Conservation (phyloP, 2,888 invertebrate genomes). For the Ennomos fuscantarius region DNA sequence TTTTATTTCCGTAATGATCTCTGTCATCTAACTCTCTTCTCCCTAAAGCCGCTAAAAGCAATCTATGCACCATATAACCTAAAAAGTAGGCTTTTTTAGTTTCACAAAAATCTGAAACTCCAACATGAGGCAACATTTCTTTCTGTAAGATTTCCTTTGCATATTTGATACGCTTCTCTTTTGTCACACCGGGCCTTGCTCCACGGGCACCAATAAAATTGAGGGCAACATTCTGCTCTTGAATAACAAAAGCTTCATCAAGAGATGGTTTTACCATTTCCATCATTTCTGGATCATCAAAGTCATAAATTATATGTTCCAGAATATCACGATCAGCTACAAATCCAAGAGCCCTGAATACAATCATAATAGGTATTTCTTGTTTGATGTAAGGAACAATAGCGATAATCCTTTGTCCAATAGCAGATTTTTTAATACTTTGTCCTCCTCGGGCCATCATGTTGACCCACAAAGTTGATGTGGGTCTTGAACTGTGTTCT, state of each 20-base stretch:
- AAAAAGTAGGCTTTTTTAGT: slow-evolving; percentile 99
- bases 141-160: slow-evolving; percentile 99
- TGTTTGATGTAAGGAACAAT: slow-evolving; percentile 99
- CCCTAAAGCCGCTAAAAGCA: slow-evolving; percentile 96
- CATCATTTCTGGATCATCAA: slow-evolving; percentile 99
- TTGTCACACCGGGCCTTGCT: slow-evolving; percentile 98
- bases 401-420: slow-evolving; percentile 99
- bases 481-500: slow-evolving; percentile 93
- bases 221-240: slow-evolving; percentile 99
- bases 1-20: slow-evolving; percentile 99
- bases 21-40: slow-evolving; percentile 99
- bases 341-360: slow-evolving; percentile 99
- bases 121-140: slow-evolving; percentile 99
- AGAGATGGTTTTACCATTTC: slow-evolving; percentile 99
- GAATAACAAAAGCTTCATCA: slow-evolving; percentile 99
- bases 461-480: slow-evolving; percentile 99
- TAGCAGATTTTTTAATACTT: slow-evolving; percentile 99
- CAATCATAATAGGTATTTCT: slow-evolving; percentile 99
- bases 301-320: slow-evolving; percentile 99
- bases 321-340: slow-evolving; percentile 99
- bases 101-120: slow-evolving; percentile 99
- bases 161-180: slow-evolving; percentile 99
- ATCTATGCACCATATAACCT: slow-evolving; percentile 99
- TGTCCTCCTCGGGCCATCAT: slow-evolving; percentile 99
- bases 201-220: slow-evolving; percentile 99